Conservation (phyloP, 92 coral and sea anemone genomes). For the Phenganax subtilis region DNA sequence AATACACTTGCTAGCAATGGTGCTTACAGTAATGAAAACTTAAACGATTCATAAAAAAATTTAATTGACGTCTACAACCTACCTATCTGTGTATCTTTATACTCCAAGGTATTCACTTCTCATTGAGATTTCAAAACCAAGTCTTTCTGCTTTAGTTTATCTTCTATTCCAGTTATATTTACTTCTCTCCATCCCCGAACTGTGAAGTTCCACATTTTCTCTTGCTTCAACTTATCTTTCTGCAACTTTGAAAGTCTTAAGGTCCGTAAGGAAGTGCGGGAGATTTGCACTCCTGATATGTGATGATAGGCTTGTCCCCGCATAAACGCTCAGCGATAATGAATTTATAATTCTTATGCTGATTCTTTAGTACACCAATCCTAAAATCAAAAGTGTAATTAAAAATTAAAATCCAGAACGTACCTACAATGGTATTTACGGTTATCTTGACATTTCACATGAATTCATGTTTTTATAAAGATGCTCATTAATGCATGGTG, state of each 20-base stretch:
- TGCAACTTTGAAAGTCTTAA: slow-evolving; percentile 40
- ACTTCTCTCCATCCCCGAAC: slow-evolving; percentile 41
- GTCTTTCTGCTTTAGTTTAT: not conserved
- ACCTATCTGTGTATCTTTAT: slow-evolving; percentile 36
- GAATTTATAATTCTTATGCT: slow-evolving; percentile 15
- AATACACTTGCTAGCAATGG: too few species aligned
- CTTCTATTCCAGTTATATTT: slow-evolving; percentile 26
- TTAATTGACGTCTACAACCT: too few species aligned
- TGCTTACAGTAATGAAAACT: too few species aligned
- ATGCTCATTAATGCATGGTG: too few species aligned
- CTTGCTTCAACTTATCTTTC: slow-evolving; percentile 40
- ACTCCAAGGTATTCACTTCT: slow-evolving; percentile 14
- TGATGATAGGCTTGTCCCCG: slow-evolving; percentile 20
- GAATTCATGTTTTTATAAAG: too few species aligned
- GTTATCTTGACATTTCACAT: too few species aligned
- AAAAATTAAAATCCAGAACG: too few species aligned
- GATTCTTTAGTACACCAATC: slow-evolving; percentile 4
- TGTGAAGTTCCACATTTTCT: slow-evolving; percentile 46
- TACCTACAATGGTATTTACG: too few species aligned
- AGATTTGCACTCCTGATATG: slow-evolving; percentile 40
- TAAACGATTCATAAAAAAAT: too few species aligned
- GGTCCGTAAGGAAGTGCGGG: slow-evolving; percentile 25
- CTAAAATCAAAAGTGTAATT: too few species aligned
- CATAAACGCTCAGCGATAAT: slow-evolving; percentile 24
- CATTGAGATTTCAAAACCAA: slow-evolving; percentile 29